Conservation (phyloP, 2,113 vertebrate species). For the Pogonocichla stellata region DNA sequence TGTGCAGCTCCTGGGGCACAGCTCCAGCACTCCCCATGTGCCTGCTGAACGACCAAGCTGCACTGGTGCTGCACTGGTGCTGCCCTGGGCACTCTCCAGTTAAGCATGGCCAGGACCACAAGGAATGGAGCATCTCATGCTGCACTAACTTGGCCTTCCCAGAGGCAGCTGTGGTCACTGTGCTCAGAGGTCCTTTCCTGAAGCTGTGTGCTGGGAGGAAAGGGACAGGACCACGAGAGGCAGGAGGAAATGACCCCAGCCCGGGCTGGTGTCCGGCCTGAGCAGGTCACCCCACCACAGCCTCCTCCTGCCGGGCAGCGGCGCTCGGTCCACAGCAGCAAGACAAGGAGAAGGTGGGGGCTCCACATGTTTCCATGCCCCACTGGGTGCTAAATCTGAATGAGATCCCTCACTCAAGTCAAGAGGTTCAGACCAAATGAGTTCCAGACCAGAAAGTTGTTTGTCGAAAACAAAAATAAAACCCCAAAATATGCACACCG, state of each 20-base stretch:
- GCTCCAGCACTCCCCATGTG: not conserved
- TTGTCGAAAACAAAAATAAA: conserved; percentile 49
- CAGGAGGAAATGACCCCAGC: not conserved
- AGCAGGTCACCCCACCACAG: not conserved
- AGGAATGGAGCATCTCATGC: not conserved
- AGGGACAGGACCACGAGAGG: not conserved
- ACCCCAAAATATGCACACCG: not conserved
- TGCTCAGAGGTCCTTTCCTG: not conserved
- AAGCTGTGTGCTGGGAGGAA: not conserved
- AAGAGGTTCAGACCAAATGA: not conserved
- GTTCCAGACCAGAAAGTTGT: conserved; percentile 16
- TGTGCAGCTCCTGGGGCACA: not conserved
- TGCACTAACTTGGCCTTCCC: not conserved
- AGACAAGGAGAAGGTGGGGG: not conserved
- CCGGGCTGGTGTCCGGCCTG: not conserved
- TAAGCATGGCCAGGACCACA: not conserved
- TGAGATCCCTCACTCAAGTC: not conserved
- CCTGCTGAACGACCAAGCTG: fast-evolving
- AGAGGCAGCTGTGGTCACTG: not conserved
- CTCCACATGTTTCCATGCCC: fast-evolving
- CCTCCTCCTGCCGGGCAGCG: fast-evolving
- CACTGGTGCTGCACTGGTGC: not conserved
- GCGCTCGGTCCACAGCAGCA: not conserved
- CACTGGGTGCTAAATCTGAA: not conserved
- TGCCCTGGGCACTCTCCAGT: not conserved